Percentiles rank a stretch among this genome's conserved stretches.
phyloP scores from a whole-genome alignment of 2,797 vertebrate species.

The Platalea minor region DNA sequence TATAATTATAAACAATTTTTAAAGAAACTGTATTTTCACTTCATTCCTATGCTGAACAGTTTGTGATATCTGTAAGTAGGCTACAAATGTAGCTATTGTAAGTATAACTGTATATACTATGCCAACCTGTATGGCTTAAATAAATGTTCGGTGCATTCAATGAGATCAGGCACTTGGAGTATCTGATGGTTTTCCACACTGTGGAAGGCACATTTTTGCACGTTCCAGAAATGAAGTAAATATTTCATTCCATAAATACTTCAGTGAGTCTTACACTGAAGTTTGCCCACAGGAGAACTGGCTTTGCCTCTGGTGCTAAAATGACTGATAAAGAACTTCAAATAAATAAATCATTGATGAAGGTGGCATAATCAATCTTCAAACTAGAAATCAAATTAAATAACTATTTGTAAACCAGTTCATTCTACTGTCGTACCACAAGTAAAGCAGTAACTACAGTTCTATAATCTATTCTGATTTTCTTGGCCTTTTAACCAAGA shows the following conservation, averaged over 20 bases:
- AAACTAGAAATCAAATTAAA: neutral
- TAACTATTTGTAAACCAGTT: neutral
- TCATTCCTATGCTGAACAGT: neutral
- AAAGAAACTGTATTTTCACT: neutral
- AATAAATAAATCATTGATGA: neutral
- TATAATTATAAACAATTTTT: neutral
- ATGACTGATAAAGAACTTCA: neutral
- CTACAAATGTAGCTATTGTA: neutral
- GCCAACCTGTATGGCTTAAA: neutral
- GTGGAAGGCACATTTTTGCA: neutral
- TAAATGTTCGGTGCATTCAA: neutral
- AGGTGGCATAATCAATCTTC: neutral
- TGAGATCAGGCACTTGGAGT: neutral
- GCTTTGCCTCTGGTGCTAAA: neutral
- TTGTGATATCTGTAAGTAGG: neutral
- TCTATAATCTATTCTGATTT: neutral
- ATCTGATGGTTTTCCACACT: neutral
- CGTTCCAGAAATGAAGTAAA: neutral
- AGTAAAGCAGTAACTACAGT: neutral
- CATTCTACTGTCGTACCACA: neutral
- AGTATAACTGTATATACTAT: neutral
- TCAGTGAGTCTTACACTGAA: neutral
- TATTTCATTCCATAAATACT: constrained; percentile 7
- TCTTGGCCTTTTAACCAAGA: neutral
- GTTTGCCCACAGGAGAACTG: neutral